A percentile compares a stretch with the other conserved stretches of the same genome.
phyloP scores from a whole-genome alignment of 2,113 vertebrate species.

The human region DNA sequence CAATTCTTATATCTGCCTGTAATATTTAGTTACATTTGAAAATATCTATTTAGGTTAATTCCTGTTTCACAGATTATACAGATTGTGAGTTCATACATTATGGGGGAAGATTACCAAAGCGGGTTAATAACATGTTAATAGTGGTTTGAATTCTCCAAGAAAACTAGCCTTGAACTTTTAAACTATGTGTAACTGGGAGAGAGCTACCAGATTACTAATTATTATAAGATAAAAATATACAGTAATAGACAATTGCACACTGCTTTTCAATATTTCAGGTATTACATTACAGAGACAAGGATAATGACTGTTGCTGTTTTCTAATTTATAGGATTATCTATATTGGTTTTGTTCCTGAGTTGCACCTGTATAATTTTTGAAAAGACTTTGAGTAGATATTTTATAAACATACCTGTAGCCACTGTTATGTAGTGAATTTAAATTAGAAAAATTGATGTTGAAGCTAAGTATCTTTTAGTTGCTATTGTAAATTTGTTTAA shows the following conservation, averaged over 20 bases:
- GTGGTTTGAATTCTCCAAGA: constrained; percentile 1
- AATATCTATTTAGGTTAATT: constrained; percentile 32
- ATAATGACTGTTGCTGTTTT: constrained; percentile 19
- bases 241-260: neutral
- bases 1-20: constrained; percentile 32
- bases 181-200: constrained; percentile 20
- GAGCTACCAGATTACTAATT: constrained; percentile 22
- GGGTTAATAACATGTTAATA: constrained; percentile 14
- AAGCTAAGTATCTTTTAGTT: constrained; percentile 37
- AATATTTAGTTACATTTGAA: constrained; percentile 36
- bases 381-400: constrained; percentile 42
- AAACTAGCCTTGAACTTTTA: constrained; percentile 41
- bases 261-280: constrained; percentile 37
- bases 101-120: neutral
- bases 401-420: neutral
- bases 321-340: constrained; percentile 21
- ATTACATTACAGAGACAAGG: neutral
- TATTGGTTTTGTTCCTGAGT: neutral
- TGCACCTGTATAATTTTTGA: neutral
- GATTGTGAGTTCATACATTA: neutral
- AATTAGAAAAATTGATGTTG: constrained; percentile 11
- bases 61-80: constrained; percentile 12
- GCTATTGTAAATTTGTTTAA: neutral
- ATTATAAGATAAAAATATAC: constrained; percentile 44
- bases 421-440: constrained; percentile 41